Evolutionary conservation across 2,797 vertebrate species (phyloP), one percentile per base, ranked within the genome.

Genomic region (Thalassophryne amazonica): DNA sequence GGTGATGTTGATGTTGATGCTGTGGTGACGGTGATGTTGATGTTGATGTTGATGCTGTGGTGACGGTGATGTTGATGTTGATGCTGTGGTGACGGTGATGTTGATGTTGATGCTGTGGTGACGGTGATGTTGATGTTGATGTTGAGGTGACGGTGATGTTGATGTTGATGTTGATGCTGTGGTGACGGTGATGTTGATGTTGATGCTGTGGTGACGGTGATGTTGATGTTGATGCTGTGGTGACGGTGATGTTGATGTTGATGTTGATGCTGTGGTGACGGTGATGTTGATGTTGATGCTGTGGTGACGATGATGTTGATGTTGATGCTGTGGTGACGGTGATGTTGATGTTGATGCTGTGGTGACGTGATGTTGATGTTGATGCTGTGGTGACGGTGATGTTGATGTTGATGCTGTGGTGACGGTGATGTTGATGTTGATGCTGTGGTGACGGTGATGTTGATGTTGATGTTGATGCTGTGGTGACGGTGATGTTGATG

Each of bases 41-140:
- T 49, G 4, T 39, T 73, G 52, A 59, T 60, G 60, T 59, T 38
- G 4, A 27, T 16, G 52, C 62, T 19, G 16, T 20, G 12, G 28
- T 27, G 52, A 46, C 21, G 14, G 41, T 13, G 41, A 30, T 28
- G 21, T 24, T 40, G n/a, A n/a, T n/a, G n/a, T n/a, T n/a, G n/a
- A n/a, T n/a, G 23, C 23, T 40, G 23, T 40, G 22, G 12, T 23
- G 22, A 25, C 22, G 10, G 7, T 15, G 22, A n/a, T n/a, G n/a
- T n/a, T n/a, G n/a, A n/a, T n/a, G n/a, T n/a, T n/a, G n/a, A n/a
- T n/a, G n/a, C n/a, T n/a, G n/a, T n/a, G 52, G 70, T 73, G 70
- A 57, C 12, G 22, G 34, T 49, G 4, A 39, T 73, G 52, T 59
- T 60, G 60, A 59, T 38, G 4, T 27, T 16, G 52, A 62, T 19